Percentiles rank a stretch among this genome's conserved stretches.
These are phyloP conservation scores for Paramacrobiotus metropolitanus DNA, from an alignment of 1,140 invertebrate genomes.

Conservation along the genomic window DNA sequence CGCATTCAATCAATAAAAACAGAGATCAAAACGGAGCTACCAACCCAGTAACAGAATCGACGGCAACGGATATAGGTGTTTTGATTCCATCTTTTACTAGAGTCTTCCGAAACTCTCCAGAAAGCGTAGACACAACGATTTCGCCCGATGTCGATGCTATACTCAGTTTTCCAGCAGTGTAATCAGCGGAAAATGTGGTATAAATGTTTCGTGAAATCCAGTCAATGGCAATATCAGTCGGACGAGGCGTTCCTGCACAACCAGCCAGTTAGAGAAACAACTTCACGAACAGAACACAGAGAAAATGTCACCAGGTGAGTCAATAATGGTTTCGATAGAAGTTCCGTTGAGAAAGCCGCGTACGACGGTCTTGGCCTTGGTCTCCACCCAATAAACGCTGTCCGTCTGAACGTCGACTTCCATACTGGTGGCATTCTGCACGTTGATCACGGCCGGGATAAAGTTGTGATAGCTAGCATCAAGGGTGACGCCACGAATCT, in stretches of 20 bases:
- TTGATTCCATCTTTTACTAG: constrained; percentile 20
- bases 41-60: constrained; percentile 30
- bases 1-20: constrained; percentile 4
- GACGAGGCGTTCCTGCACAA: constrained; percentile 28
- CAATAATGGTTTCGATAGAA: constrained; percentile 40
- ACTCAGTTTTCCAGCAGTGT: no score
- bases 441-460: constrained; percentile 42
- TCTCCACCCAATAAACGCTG: constrained; percentile 53
- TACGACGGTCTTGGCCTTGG: constrained; percentile 45
- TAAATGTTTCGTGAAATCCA: constrained; percentile 51
- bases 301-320: constrained; percentile 29
- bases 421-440: constrained; percentile 36
- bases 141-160: constrained; percentile 25
- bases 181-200: constrained; percentile 25
- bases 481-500: constrained; percentile 57
- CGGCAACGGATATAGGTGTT: constrained; percentile 31
- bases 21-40: constrained; percentile 4
- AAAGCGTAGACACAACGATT: constrained; percentile 40
- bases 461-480: constrained; percentile 44
- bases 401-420: constrained; percentile 39
- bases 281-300: background rate
- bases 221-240: constrained; percentile 39
- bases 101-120: constrained; percentile 40
- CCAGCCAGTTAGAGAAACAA: background rate
- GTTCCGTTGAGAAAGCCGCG: constrained; percentile 38